Conservation (phyloP, 2,888 invertebrate genomes). For the Lepeophtheirus nordmannii region DNA sequence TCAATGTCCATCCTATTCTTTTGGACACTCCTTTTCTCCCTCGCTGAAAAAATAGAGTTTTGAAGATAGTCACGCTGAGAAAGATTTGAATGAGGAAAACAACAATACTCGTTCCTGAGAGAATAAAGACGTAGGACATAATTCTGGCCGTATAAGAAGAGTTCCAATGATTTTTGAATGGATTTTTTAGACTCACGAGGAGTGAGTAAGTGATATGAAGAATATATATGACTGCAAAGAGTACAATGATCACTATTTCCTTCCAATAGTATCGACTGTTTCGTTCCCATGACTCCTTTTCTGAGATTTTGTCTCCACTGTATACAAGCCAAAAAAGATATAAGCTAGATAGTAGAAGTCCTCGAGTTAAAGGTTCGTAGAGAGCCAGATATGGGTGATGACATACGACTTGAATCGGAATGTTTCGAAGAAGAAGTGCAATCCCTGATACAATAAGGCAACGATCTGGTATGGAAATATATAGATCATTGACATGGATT, state of each 20-base stretch:
- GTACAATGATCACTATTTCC: not conserved
- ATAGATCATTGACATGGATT: conserved; percentile 22
- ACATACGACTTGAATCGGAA: conserved; percentile 6
- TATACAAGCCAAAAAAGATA: conserved; percentile 21
- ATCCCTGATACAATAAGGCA: conserved; percentile 5
- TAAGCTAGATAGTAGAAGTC: not conserved
- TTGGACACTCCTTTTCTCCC: not conserved
- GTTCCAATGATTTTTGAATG: conserved; percentile 24
- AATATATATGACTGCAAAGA: not conserved
- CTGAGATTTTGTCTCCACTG: conserved; percentile 15
- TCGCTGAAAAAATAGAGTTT: not conserved
- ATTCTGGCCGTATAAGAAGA: not conserved
- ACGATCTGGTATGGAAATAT: conserved; percentile 20
- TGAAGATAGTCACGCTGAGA: conserved; percentile 5
- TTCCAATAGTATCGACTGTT: conserved; percentile 23
- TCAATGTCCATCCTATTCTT: not conserved
- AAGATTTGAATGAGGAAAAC: conserved; percentile 11
- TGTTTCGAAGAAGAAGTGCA: conserved; percentile 8
- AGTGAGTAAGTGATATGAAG: not conserved
- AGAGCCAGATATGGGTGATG: conserved; percentile 8
- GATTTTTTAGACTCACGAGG: conserved; percentile 2
- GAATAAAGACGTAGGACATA: conserved; percentile 10
- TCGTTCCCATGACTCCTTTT: conserved; percentile 24
- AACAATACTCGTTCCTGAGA: not conserved
- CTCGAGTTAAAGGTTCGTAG: conserved; percentile 4